phyloP scores from a whole-genome alignment of 2,113 vertebrate species.

The Paracanthobrama guichenoti region DNA sequence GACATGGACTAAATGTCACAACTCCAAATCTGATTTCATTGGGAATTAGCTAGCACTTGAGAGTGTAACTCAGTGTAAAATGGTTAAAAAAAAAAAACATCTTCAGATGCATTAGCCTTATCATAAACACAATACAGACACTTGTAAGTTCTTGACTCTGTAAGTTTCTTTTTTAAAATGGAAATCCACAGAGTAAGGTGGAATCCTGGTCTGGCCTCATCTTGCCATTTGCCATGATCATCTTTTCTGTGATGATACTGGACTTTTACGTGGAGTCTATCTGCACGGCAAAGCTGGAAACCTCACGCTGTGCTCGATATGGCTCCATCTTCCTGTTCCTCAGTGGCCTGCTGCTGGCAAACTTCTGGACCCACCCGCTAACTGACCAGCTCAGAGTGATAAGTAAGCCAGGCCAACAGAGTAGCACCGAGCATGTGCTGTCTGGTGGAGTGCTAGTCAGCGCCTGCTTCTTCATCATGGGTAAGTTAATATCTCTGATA shows the following conservation, averaged over 20 bases:
- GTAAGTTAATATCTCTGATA: constrained; percentile 71
- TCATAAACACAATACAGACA: neutral
- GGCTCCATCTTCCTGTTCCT: constrained; percentile 83
- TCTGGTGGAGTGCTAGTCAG: constrained; percentile 97
- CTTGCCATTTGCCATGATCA: constrained; percentile 86
- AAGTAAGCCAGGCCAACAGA: constrained; percentile 78
- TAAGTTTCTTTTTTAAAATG: neutral
- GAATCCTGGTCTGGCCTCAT: constrained; percentile 92
- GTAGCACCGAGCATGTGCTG: constrained; percentile 92
- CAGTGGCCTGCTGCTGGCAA: constrained; percentile 88
- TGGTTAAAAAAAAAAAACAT: too few relatives aligned
- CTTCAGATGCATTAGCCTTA: neutral
- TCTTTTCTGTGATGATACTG: constrained; percentile 91
- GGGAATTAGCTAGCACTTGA: neutral
- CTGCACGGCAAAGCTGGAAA: constrained; percentile 91
- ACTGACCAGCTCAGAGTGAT: constrained; percentile 89
- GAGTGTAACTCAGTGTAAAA: too few relatives aligned
- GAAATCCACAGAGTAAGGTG: constrained; percentile 85
- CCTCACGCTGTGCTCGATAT: constrained; percentile 83
- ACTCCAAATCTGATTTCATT: neutral
- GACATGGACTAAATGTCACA: neutral
- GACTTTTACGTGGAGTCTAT: constrained; percentile 97
- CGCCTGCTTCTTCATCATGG: constrained; percentile 91
- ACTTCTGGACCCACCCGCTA: constrained; percentile 96
- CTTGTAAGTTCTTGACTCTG: neutral